phyloP scores from a whole-genome alignment of 2,888 invertebrate genomes.

The Napeogenes sylphis region DNA sequence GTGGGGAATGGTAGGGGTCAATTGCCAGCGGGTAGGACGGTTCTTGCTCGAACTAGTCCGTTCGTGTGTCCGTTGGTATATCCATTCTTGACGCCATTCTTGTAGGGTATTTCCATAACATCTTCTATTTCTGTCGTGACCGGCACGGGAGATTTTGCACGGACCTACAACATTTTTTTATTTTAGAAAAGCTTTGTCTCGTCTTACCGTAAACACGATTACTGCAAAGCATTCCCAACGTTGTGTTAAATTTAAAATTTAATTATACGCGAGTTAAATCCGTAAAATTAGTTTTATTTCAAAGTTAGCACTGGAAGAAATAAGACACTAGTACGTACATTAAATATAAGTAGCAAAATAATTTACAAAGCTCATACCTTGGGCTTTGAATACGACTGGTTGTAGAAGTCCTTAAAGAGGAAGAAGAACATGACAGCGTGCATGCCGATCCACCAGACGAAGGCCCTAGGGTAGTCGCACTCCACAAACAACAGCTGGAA shows the following conservation, averaged over 20 bases:
- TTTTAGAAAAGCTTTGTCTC: no score
- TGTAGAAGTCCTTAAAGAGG: constrained; percentile 96
- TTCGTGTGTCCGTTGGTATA: constrained; percentile 59
- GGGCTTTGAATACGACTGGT: constrained; percentile 81
- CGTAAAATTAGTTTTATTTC: no score
- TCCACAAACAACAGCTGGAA: constrained; percentile 94
- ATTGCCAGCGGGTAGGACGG: constrained; percentile 70
- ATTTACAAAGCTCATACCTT: constrained; percentile 38
- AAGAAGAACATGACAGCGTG: constrained; percentile 98
- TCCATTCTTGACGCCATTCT: constrained; percentile 64
- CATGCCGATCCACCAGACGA: constrained; percentile 97
- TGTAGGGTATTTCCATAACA: constrained; percentile 45
- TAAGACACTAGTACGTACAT: no score
- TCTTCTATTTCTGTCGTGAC: constrained; percentile 45
- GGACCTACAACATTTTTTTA: constrained; percentile 41
- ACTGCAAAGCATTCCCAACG: no score
- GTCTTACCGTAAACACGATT: no score
- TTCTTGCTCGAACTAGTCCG: constrained; percentile 50
- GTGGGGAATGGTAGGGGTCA: constrained; percentile 43
- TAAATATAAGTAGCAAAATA: background rate
- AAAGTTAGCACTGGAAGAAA: no score
- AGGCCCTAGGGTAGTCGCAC: constrained; percentile 95
- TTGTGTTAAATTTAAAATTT: no score
- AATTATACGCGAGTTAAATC: no score
- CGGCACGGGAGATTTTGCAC: constrained; percentile 48